Percentiles rank a stretch among this genome's conserved stretches.
These are phyloP conservation scores for Hoplostethus mediterraneus DNA, from an alignment of 2,797 vertebrate species.

Conservation along the genomic window DNA sequence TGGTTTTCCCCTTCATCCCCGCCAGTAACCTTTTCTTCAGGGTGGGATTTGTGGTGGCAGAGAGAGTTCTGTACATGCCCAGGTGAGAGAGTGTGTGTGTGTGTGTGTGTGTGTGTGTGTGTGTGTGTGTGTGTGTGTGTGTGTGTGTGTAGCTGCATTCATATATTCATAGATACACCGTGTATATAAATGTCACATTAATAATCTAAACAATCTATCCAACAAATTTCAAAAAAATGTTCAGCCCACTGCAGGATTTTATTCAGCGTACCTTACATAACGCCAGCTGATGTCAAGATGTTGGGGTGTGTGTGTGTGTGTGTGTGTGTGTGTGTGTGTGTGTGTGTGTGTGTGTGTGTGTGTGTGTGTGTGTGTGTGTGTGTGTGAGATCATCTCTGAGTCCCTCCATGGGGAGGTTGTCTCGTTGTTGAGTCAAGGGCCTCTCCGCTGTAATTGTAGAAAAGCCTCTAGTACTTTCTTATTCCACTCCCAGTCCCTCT, in stretches of 20 bases:
- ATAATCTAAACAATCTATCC: too few species aligned
- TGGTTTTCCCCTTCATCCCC: conserved; percentile 96
- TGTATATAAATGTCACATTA: not conserved
- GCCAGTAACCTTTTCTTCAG: conserved; percentile 98
- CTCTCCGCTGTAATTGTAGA: conserved; percentile 3
- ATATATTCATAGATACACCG: not conserved
- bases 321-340: conserved; percentile 8
- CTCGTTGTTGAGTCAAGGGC: conserved; percentile 13
- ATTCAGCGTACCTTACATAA: too few species aligned
- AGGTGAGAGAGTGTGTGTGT: conserved; percentile 81
- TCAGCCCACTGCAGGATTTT: too few species aligned
- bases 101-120: conserved; percentile 68
- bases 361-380: conserved; percentile 8
- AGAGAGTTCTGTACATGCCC: conserved; percentile 98
- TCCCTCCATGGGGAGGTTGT: too few species aligned
- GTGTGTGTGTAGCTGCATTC: not conserved
- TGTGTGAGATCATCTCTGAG: not conserved
- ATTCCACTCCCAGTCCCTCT: too few species aligned
- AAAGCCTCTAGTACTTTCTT: not conserved
- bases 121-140: conserved; percentile 15
- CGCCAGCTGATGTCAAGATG: too few species aligned
- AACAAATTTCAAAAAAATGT: too few species aligned
- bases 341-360: conserved; percentile 4
- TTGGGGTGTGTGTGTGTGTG: conserved; percentile 3
- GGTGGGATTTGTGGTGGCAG: conserved; percentile 98